These are phyloP conservation scores for Lobophora halterata DNA, from an alignment of 2,888 invertebrate genomes.

Conservation along the genomic window DNA sequence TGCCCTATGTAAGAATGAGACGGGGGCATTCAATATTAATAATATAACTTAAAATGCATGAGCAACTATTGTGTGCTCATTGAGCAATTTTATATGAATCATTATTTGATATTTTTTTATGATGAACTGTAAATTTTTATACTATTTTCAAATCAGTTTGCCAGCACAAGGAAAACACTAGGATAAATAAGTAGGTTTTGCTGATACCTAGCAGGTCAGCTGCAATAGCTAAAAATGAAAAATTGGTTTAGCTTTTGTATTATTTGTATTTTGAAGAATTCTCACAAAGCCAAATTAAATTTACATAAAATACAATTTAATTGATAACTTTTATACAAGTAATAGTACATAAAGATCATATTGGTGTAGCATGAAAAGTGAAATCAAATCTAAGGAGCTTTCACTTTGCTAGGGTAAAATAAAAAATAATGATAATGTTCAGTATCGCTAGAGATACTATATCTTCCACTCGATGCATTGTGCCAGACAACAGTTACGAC, in stretches of 20 bases:
- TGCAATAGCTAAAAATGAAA: conserved; percentile 70
- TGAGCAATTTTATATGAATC: no score
- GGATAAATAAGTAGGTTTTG: conserved; percentile 1
- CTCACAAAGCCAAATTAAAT: conserved; percentile 80
- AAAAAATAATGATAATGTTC: conserved; percentile 51
- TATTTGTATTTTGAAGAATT: conserved; percentile 76
- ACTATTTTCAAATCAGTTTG: no score
- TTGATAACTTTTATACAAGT: conserved; percentile 78
- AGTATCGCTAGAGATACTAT: conserved; percentile 71
- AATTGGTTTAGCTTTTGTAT: conserved; percentile 74
- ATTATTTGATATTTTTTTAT: no score
- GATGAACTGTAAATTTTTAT: no score
- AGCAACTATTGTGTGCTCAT: no score
- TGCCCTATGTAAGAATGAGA: no score
- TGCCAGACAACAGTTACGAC: conserved; percentile 55
- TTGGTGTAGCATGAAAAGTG: conserved; percentile 39
- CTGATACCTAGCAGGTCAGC: background rate
- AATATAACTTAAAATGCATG: no score
- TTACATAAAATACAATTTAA: conserved; percentile 80
- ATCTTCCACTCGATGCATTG: conserved; percentile 47
- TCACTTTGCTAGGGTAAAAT: conserved; percentile 55
- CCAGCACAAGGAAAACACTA: conserved; percentile 7
- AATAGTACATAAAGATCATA: conserved; percentile 67
- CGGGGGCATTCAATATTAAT: no score
- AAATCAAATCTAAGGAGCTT: conserved; percentile 62